These are phyloP conservation scores for Anastrepha obliqua DNA, from an alignment of 1,140 invertebrate genomes.

Conservation along the genomic window DNA sequence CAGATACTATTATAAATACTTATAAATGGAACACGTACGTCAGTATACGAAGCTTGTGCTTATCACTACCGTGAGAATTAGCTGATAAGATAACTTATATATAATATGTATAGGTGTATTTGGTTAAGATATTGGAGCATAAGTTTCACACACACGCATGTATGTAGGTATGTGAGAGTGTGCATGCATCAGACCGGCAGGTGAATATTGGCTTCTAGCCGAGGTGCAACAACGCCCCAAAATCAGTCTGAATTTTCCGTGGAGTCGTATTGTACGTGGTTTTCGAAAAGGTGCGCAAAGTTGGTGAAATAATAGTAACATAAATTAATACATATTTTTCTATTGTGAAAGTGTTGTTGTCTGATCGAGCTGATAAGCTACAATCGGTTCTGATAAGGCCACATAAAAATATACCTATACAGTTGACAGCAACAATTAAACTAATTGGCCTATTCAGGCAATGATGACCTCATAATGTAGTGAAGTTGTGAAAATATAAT, in stretches of 20 bases:
- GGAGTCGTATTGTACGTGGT: conserved; percentile 69
- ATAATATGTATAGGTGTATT: not conserved
- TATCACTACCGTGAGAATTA: not conserved
- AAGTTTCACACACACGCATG: not conserved
- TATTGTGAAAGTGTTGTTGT: conserved; percentile 53
- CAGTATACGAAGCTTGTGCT: not conserved
- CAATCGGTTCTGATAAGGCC: not conserved
- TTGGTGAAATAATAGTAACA: conserved; percentile 22
- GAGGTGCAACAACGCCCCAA: conserved; percentile 68
- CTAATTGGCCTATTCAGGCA: not conserved
- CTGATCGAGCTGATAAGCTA: conserved; percentile 51
- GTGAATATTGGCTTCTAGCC: conserved; percentile 58
- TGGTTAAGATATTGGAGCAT: not conserved
- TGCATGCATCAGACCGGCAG: conserved; percentile 59
- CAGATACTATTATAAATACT: too few species aligned
- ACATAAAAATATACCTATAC: not conserved
- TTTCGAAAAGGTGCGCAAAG: conserved; percentile 62
- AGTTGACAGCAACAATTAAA: not conserved
- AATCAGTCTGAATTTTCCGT: conserved; percentile 69
- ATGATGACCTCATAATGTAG: conserved; percentile 58
- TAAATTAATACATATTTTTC: not conserved
- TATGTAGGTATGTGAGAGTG: not conserved
- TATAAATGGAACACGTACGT: too few species aligned
- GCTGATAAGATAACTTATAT: conserved; percentile 1
- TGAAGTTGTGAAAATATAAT: conserved; percentile 59